Conservation (phyloP, 2,888 invertebrate species). For the Leuctra nigra region DNA sequence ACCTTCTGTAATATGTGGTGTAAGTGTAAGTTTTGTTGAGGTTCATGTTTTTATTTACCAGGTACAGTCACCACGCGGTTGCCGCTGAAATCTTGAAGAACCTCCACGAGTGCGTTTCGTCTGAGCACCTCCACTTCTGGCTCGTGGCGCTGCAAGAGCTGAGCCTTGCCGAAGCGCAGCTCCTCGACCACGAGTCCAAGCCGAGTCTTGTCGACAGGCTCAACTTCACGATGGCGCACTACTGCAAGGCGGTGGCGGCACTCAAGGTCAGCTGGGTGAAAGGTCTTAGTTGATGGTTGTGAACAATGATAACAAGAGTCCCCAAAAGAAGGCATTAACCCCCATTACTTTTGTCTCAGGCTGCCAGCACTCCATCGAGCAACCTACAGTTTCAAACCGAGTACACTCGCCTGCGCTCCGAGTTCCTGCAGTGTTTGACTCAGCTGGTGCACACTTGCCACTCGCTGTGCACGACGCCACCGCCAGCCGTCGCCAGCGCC, state of each 20-base stretch:
- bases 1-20: constrained; percentile 6
- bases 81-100: constrained; percentile 58
- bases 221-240: constrained; percentile 51
- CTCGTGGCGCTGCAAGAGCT: constrained; percentile 71
- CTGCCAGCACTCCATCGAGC: constrained; percentile 57
- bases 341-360: too few relatives aligned
- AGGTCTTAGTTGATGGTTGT: too few relatives aligned
- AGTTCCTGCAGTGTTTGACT: constrained; percentile 60
- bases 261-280: constrained; percentile 42
- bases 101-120: constrained; percentile 64
- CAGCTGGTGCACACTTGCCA: constrained; percentile 63
- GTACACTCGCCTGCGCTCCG: constrained; percentile 67
- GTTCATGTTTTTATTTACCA: constrained; percentile 32
- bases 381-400: constrained; percentile 67
- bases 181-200: constrained; percentile 44
- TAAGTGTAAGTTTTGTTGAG: too few relatives aligned
- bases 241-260: constrained; percentile 58
- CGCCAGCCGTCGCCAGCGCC: constrained; percentile 76
- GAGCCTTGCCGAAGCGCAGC: constrained; percentile 62
- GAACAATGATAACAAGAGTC: too few relatives aligned
- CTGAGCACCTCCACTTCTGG: constrained; percentile 87
- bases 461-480: constrained; percentile 81
- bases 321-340: too few relatives aligned
- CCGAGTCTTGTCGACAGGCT: constrained; percentile 43
- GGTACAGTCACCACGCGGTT: constrained; percentile 70